phyloP scores from a whole-genome alignment of 2,113 vertebrate species.

The Eleginops maclovinus region DNA sequence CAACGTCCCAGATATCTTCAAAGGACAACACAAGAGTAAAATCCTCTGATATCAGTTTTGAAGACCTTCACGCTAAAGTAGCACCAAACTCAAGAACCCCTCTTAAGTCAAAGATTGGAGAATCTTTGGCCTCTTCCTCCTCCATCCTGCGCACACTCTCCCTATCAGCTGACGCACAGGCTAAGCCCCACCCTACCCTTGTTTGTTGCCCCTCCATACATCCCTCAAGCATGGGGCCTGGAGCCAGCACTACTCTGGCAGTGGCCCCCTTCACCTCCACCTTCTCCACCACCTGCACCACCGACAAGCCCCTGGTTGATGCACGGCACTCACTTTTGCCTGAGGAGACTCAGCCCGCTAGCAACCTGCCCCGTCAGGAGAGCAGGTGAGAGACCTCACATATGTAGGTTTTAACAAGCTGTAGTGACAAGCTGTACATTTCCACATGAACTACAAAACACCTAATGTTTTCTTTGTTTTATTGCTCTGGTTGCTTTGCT shows the following conservation, averaged over 20 bases:
- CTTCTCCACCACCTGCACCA: constrained; percentile 78
- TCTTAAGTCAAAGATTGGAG: constrained; percentile 57
- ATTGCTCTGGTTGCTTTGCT: constrained; percentile 43
- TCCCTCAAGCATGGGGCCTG: constrained; percentile 67
- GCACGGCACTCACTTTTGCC: constrained; percentile 91
- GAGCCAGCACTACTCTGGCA: constrained; percentile 67
- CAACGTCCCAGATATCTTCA: neutral
- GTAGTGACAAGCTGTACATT: constrained; percentile 29
- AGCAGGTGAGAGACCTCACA: constrained; percentile 92
- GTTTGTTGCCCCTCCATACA: constrained; percentile 73
- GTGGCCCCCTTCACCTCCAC: constrained; percentile 79
- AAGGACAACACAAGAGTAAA: constrained; percentile 5
- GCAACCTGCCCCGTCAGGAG: constrained; percentile 84
- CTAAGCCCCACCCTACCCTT: constrained; percentile 52
- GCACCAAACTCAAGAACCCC: constrained; percentile 72
- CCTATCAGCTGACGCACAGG: constrained; percentile 61
- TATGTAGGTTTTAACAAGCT: constrained; percentile 53
- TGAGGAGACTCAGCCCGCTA: constrained; percentile 92
- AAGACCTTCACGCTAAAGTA: constrained; percentile 79
- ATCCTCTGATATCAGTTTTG: constrained; percentile 68
- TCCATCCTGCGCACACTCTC: constrained; percentile 71
- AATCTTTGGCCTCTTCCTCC: constrained; percentile 79
- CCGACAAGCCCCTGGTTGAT: constrained; percentile 81
- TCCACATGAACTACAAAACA: constrained; percentile 28
- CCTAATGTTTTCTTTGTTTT: constrained; percentile 9